These are phyloP conservation scores for Pheosia tremula DNA, from an alignment of 2,888 invertebrate species.

Conservation along the genomic window DNA sequence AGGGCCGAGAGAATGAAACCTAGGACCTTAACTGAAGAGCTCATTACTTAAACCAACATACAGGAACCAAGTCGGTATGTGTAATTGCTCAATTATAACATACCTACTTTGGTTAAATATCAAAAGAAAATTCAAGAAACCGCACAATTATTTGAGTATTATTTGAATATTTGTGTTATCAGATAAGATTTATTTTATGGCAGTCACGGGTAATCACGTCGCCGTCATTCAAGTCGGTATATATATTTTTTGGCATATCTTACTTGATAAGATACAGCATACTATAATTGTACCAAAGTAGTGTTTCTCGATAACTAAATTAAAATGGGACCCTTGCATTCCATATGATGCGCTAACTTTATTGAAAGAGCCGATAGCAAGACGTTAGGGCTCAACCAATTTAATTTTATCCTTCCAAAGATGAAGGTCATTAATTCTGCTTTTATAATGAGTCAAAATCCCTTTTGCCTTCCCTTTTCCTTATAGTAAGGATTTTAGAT, in stretches of 20 bases:
- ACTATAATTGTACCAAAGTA: background rate
- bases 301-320: background rate
- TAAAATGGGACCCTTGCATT: too few species aligned
- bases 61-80: background rate
- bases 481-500: background rate
- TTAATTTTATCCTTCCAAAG: background rate
- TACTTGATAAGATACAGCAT: background rate
- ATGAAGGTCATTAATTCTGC: background rate
- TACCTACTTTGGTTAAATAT: background rate
- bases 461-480: background rate
- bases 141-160: background rate
- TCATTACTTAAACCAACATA: background rate
- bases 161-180: conserved; percentile 1
- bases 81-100: background rate
- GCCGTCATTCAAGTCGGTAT: conserved; percentile 1
- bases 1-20: background rate
- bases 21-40: background rate
- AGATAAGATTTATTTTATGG: background rate
- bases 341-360: too few species aligned
- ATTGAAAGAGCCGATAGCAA: too few species aligned
- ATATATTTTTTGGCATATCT: background rate
- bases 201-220: background rate
- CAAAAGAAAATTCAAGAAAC: background rate
- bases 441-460: background rate
- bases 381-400: background rate